Evolutionary conservation across 2,797 vertebrate species (phyloP), one percentile per base, ranked within the genome.

Genomic region (Cirrhinus mrigala): DNA sequence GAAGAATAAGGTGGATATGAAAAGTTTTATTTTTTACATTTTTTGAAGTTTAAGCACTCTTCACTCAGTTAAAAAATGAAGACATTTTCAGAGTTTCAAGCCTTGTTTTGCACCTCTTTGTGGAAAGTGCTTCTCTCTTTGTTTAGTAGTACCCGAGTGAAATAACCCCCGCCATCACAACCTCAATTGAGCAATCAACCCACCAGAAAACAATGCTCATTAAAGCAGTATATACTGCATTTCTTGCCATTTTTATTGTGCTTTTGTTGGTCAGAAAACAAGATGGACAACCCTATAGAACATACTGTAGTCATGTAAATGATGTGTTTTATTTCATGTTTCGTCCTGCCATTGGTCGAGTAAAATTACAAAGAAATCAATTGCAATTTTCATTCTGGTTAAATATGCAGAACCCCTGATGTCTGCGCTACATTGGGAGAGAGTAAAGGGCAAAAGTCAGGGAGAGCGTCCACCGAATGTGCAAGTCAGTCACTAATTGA

Each of bases 241-340:
- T 86, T 91, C 90, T 93, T 87, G 83, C 92, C 92, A 92, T 93
- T 92, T 93, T 94, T 93, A 95, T 96, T 96, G 95, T 96, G 95
- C 95, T 96, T 91, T 95, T 95, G 93, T 96, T 94, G 92, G 93
- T 95, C 94, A 95, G 89, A 93, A 94, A 95, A 94, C 91, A 94
- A 93, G 92, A 94, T 92, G 91, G 91, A 90, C 90, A 93, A 94
- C 91, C 89, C 90, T 92, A 91, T 87, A 89, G 88, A 92, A 77
- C 91, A 94, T 71, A 70, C 29, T 58, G 20, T 89, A 89, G 88
- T 89, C 85, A 92, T 92, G 89, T 92, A 91, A 92, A 91, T 92
- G 91, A 92, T 93, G 92, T 93, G 93, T 90, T 87, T 90, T 90
- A 89, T 94, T 87, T 87, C 91, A 93, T 89, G 46, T 90, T 83